Evolutionary conservation across 2,797 vertebrate genomes (phyloP).

Genomic region (Prionace glauca): DNA sequence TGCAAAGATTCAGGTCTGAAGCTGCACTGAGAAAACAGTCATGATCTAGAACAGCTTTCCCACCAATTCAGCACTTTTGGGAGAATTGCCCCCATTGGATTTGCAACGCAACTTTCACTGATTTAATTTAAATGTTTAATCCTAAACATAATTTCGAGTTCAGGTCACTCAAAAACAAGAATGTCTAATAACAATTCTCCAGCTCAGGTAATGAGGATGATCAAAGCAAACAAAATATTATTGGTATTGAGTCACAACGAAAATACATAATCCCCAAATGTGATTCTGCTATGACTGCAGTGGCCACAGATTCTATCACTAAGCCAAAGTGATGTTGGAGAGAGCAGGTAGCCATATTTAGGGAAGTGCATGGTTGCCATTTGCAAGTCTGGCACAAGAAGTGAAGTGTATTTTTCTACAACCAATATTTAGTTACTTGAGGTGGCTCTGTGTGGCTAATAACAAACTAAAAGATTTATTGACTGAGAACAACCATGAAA

Average conservation of each 20-base stretch:
- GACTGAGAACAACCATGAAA: no score
- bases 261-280: neutral
- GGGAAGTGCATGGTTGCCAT: neutral
- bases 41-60: no score
- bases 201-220: neutral
- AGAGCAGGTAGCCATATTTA: neutral
- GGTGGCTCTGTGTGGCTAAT: no score
- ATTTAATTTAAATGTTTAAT: neutral
- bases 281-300: neutral
- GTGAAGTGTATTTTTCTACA: neutral
- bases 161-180: neutral
- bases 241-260: neutral
- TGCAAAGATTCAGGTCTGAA: no score
- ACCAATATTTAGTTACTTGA: neutral
- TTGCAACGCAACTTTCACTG: neutral
- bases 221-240: neutral
- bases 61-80: no score
- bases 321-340: neutral
- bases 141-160: neutral
- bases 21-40: no score
- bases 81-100: no score
- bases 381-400: neutral
- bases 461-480: no score
- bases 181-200: neutral
- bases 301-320: neutral